Conservation (phyloP, 2,113 vertebrate species). For the Mus pahari region DNA sequence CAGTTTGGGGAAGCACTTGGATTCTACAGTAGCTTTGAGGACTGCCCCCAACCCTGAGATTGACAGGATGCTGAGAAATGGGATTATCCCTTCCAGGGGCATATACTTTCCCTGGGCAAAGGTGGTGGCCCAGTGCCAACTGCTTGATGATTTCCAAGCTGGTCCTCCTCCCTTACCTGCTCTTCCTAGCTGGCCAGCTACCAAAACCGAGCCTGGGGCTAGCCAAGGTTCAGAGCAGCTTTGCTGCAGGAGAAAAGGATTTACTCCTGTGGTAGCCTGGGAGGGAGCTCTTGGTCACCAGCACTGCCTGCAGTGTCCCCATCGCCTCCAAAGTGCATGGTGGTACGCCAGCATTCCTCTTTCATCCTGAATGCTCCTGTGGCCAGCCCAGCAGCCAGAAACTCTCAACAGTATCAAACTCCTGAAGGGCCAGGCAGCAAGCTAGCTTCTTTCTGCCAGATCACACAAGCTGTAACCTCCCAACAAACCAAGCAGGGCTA, state of each 20-base stretch:
- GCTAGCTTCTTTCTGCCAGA: conserved; percentile 12
- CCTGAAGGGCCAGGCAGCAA: neutral
- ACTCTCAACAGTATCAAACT: neutral
- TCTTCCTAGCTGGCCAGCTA: neutral
- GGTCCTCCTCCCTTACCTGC: neutral
- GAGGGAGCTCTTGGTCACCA: neutral
- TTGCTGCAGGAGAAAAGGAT: conserved; percentile 25
- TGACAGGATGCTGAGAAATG: conserved; percentile 54
- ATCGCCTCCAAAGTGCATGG: neutral
- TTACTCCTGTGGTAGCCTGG: neutral
- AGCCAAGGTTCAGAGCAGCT: conserved; percentile 35
- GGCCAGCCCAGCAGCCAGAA: neutral
- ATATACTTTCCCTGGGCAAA: conserved; percentile 45
- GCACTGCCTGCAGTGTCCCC: neutral
- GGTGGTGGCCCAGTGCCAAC: neutral
- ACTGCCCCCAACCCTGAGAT: neutral
- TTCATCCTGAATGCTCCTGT: neutral
- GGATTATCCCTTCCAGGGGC: conserved; percentile 38
- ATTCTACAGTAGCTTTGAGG: conserved; percentile 25
- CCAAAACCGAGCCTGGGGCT: neutral
- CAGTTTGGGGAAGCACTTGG: conserved; percentile 49
- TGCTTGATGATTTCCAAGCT: conserved; percentile 50
- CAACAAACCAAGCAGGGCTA: neutral
- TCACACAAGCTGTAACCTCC: neutral
- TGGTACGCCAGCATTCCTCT: neutral